Base-by-base conservation (phyloP, 2,113 vertebrate genomes). In the Odobenus rosmarus region DNA sequence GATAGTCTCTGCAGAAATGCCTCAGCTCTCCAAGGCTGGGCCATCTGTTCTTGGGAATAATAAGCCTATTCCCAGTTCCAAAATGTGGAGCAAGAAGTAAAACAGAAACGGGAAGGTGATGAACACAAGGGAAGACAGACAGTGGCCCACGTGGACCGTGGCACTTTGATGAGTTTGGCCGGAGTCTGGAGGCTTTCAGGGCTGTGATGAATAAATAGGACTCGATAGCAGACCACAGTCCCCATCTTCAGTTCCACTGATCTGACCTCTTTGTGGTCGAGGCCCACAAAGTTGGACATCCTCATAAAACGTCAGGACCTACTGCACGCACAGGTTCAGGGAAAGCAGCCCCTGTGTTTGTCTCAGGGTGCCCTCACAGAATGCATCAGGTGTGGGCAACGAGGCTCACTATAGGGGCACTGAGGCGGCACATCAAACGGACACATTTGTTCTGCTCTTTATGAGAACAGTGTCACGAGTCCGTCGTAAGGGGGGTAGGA, bases 371-470 rank as follows among this genome's bases (percentile, higher is more conserved):
- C 13, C 19, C 86, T 23, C 18, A 9, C 51, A 42, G 79, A 26
- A 77, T 0, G 33, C 69, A 21, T 2, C 6, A 16, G 7, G 0
- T 24, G 46, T 39, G 33, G 0, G 1, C 2, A 2, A 11, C 0
- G 5, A 59, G 77, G 62, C 57, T 74, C 39, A 10, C 28, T n/a
- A 23, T 8, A 24, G 0, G 1, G 46, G 33, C 53, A 55, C 16
- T 36, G 2, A 33, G 64, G 42, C 23, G 4, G 13, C 64, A 36
- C 0, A 2, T 12, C 5, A 36, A 9, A 23, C 1, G 71, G 16
- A 31, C 0, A 0, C 13, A 53, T 31, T n/a, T 59, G 21, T 31
- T 74, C 16, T 21, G 13, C 26, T 93, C 33, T 31, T 31, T 49
- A n/a, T 12, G 53, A 59, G 46, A 82, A 87, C 19, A 88, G 61